Percentiles rank a stretch among this genome's conserved stretches.
Evolutionary conservation across 2,797 vertebrate species (phyloP).

Genomic region (Valencia hispanica): DNA sequence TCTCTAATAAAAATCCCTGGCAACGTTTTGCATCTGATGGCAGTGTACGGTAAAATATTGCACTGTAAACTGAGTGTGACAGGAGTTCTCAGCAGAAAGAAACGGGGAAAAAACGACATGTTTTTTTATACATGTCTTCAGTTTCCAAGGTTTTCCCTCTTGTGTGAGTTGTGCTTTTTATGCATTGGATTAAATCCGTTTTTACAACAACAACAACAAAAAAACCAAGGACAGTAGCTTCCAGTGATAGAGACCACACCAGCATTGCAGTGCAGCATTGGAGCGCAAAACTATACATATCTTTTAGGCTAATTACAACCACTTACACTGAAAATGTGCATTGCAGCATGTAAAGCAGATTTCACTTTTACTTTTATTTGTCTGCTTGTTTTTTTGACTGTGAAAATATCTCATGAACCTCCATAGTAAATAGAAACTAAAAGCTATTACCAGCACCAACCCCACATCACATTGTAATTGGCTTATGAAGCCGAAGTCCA

Average conservation of each 20-base stretch:
- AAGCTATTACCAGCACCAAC: neutral
- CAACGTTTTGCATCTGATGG: constrained; percentile 37
- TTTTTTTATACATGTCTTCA: constrained; percentile 18
- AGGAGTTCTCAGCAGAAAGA: constrained; percentile 54
- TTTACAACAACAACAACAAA: constrained; percentile 37
- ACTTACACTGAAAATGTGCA: constrained; percentile 30
- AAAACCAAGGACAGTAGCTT: constrained; percentile 35
- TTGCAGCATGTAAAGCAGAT: neutral
- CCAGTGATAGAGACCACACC: constrained; percentile 22
- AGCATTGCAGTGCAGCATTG: constrained; percentile 11
- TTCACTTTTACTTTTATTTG: neutral
- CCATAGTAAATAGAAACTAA: neutral
- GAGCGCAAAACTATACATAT: constrained; percentile 24
- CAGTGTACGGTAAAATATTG: constrained; percentile 54
- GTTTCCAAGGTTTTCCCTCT: constrained; percentile 32
- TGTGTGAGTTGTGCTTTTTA: constrained; percentile 39
- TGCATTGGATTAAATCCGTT: constrained; percentile 32
- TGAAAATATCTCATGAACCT: neutral
- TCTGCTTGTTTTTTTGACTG: neutral
- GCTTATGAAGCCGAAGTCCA: neutral
- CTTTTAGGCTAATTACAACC: constrained; percentile 40
- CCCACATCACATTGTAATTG: neutral
- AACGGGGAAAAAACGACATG: constrained; percentile 27
- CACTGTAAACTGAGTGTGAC: constrained; percentile 50
- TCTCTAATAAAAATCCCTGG: constrained; percentile 31